These are phyloP conservation scores for Trichopria drosophilae DNA, from an alignment of 2,888 invertebrate species.

Conservation along the genomic window DNA sequence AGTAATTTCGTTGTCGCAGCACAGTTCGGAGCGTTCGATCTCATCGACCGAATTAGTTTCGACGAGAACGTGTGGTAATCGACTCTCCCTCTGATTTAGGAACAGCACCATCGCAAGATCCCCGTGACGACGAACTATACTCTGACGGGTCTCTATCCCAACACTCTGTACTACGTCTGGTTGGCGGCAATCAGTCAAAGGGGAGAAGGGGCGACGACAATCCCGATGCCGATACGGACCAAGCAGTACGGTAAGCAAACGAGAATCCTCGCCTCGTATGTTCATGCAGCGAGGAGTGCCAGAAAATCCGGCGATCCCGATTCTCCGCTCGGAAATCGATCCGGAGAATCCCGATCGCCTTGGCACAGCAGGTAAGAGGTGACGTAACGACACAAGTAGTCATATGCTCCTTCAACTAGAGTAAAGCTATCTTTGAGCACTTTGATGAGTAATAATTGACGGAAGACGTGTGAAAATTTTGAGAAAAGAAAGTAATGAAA, in stretches of 20 bases:
- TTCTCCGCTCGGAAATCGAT: conserved; percentile 16
- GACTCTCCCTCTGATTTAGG: conserved; percentile 57
- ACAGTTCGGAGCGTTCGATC: no score
- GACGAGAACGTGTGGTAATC: no score
- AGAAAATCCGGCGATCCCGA: conserved; percentile 26
- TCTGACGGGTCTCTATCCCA: conserved; percentile 88
- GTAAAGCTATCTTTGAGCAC: conserved; percentile 47
- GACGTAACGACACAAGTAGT: conserved; percentile 52
- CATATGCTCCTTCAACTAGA: conserved; percentile 55
- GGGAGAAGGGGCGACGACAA: conserved; percentile 94
- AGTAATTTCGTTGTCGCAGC: no score
- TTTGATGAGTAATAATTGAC: no score
- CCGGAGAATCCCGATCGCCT: conserved; percentile 35
- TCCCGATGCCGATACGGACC: conserved; percentile 90
- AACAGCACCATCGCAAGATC: conserved; percentile 82
- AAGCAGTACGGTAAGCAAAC: conserved; percentile 93
- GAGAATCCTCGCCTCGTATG: conserved; percentile 32
- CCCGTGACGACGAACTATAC: conserved; percentile 83
- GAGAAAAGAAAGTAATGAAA: conserved; percentile 7
- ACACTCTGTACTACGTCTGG: conserved; percentile 96
- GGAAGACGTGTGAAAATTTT: no score
- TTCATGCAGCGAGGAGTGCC: conserved; percentile 57
- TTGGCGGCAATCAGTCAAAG: conserved; percentile 89
- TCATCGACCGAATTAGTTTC: no score
- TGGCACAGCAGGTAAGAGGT: conserved; percentile 55